Evolutionary conservation across 1,140 invertebrate species (phyloP).

Genomic region (Temnothorax longispinosus): DNA sequence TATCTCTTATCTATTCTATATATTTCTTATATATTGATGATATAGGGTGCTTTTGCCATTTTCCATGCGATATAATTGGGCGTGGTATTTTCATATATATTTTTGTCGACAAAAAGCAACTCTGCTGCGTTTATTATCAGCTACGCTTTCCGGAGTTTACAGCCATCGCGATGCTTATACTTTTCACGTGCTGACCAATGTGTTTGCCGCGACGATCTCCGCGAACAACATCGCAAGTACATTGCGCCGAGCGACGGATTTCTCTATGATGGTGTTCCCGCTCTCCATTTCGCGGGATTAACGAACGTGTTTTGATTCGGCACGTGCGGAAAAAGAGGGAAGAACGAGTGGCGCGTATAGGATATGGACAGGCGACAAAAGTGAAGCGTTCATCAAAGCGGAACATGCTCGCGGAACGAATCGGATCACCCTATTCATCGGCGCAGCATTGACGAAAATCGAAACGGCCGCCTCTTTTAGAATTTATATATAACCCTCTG

Average conservation of each 20-base stretch:
- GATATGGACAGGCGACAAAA: conserved; percentile 23
- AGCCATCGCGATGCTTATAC: not conserved
- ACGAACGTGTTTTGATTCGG: conserved; percentile 56
- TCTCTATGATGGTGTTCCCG: not conserved
- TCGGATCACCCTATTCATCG: conserved; percentile 65
- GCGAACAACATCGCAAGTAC: not conserved
- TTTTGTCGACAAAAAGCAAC: not conserved
- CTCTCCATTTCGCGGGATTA: conserved; percentile 47
- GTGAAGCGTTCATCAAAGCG: conserved; percentile 50
- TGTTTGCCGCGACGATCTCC: not conserved
- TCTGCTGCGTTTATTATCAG: not conserved
- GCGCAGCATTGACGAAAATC: conserved; percentile 62
- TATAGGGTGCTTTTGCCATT: not conserved
- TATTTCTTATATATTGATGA: not conserved
- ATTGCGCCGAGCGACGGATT: not conserved
- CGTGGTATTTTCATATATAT: not conserved
- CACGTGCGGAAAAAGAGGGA: conserved; percentile 32
- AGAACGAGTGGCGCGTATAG: not conserved
- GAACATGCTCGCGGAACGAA: conserved; percentile 43
- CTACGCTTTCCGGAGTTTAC: not conserved
- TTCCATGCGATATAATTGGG: not conserved
- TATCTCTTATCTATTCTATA: not conserved
- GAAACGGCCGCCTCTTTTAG: conserved; percentile 49
- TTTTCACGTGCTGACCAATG: not conserved
- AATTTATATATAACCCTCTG: conserved; percentile 46